These are phyloP conservation scores for Aspidiotus destructor DNA, from an alignment of 2,888 invertebrate species.

Conservation along the genomic window DNA sequence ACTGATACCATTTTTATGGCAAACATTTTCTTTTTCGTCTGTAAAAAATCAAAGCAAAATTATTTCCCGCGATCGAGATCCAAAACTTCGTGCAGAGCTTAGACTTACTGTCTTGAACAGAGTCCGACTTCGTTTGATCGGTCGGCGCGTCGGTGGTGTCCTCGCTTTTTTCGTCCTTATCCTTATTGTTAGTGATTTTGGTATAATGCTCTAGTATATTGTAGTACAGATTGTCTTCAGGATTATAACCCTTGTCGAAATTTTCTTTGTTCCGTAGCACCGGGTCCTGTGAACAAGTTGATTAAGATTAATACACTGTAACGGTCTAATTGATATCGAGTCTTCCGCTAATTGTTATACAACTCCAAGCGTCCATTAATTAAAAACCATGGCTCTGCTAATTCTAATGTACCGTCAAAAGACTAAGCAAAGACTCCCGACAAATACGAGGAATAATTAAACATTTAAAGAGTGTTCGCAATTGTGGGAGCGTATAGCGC, in stretches of 20 bases:
- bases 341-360: too few relatives aligned
- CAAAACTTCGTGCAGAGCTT: not conserved
- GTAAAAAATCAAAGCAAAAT: not conserved
- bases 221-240: constrained; percentile 26
- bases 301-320: too few relatives aligned
- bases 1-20: constrained; percentile 26
- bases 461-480: too few relatives aligned
- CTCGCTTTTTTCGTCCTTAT: not conserved
- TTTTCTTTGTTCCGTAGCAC: constrained; percentile 25
- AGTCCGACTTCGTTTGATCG: not conserved
- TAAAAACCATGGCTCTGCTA: too few relatives aligned
- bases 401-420: too few relatives aligned
- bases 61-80: not conserved
- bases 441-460: too few relatives aligned
- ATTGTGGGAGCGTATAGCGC: too few relatives aligned
- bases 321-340: too few relatives aligned
- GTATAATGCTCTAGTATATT: constrained; percentile 20
- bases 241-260: constrained; percentile 18
- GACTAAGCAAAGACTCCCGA: too few relatives aligned
- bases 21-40: constrained; percentile 21
- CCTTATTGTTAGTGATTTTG: too few relatives aligned
- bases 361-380: too few relatives aligned
- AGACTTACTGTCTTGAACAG: not conserved
- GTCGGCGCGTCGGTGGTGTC: not conserved
- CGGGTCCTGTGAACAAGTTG: constrained; percentile 11